phyloP scores from a whole-genome alignment of 2,797 vertebrate genomes.

The Gambelia wislizenii region DNA sequence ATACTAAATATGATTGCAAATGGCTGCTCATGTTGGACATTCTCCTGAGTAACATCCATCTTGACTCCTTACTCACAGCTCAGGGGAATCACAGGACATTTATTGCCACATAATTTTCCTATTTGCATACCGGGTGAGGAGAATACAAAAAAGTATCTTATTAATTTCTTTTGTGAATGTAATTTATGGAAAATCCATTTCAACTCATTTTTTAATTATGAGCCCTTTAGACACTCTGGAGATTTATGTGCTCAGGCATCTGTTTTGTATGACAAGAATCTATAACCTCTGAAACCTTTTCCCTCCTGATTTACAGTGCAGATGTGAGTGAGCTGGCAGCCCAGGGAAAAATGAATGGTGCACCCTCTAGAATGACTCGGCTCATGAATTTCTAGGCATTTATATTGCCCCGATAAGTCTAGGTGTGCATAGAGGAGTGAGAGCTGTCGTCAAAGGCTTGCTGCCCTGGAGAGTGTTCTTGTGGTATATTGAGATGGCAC shows the following conservation, averaged over 20 bases:
- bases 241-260: slow-evolving; percentile 67
- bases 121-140: slow-evolving; percentile 29
- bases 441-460: neutral
- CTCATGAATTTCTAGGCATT: slow-evolving; percentile 26
- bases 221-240: slow-evolving; percentile 60
- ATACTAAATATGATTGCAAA: neutral
- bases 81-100: slow-evolving; percentile 1
- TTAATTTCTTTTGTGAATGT: slow-evolving; percentile 64
- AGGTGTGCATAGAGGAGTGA: neutral
- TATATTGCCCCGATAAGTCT: slow-evolving; percentile 13
- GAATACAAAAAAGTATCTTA: slow-evolving; percentile 44
- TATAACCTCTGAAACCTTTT: slow-evolving; percentile 58
- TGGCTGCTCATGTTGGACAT: neutral
- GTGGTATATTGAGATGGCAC: neutral
- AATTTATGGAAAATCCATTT: slow-evolving; percentile 69
- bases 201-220: slow-evolving; percentile 74
- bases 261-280: slow-evolving; percentile 70
- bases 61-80: slow-evolving; percentile 17
- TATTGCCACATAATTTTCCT: slow-evolving; percentile 50
- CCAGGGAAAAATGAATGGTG: slow-evolving; percentile 22
- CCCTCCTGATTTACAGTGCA: slow-evolving; percentile 52
- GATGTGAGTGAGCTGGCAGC: slow-evolving; percentile 16
- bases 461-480: neutral
- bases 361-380: neutral
- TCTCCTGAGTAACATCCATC: slow-evolving; percentile 32